Evolutionary conservation across 1,140 invertebrate genomes (phyloP).

Genomic region (Himalopsyche phryganea): DNA sequence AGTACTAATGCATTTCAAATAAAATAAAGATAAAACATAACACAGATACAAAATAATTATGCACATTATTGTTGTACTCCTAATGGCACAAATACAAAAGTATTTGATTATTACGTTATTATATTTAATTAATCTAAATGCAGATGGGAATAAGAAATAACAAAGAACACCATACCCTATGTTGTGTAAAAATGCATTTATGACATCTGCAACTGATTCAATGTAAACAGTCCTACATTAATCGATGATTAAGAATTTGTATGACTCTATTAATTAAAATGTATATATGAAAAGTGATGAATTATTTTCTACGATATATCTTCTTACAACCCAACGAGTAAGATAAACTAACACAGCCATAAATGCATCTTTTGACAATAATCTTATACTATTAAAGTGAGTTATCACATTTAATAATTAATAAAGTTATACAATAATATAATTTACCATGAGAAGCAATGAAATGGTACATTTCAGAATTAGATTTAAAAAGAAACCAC

Average conservation of each 20-base stretch:
- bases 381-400: conserved; percentile 7
- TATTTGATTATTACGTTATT: not conserved
- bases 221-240: not conserved
- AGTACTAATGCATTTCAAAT: conserved; percentile 11
- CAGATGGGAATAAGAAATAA: conserved; percentile 12
- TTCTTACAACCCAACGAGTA: not conserved
- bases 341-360: conserved; percentile 3
- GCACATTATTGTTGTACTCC: conserved; percentile 1
- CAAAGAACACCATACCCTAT: conserved; percentile 22
- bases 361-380: conserved; percentile 12
- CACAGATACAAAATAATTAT: not conserved
- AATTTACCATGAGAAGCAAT: not conserved
- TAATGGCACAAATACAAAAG: not conserved
- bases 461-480: not conserved
- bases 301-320: conserved; percentile 1
- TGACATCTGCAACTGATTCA: conserved; percentile 1
- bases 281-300: conserved; percentile 10
- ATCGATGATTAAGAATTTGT: conserved; percentile 5
- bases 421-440: not conserved
- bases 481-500: not conserved
- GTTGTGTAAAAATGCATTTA: conserved; percentile 22
- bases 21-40: conserved; percentile 1
- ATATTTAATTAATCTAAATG: conserved; percentile 2
- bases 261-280: not conserved
- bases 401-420: not conserved